Conservation (phyloP, 2,888 invertebrate species). For the Rhagium mordax region DNA sequence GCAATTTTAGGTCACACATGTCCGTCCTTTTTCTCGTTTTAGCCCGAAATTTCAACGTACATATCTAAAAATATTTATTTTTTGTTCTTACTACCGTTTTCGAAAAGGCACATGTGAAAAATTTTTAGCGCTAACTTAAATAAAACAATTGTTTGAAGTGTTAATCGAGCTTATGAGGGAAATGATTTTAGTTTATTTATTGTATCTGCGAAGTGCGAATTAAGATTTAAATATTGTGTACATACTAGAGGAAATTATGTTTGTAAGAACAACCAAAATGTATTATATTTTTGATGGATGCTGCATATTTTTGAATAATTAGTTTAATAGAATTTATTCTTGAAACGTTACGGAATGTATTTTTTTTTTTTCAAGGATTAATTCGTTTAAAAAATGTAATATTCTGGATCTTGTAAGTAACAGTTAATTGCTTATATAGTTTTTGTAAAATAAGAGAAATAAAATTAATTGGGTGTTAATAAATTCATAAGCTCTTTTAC, state of each 20-base stretch:
- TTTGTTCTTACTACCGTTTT: conserved; percentile 4
- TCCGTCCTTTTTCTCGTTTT: conserved; percentile 29
- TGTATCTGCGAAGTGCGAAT: not conserved
- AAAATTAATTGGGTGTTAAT: conserved; percentile 26
- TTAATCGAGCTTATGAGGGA: conserved; percentile 40
- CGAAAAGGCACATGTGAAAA: conserved; percentile 9
- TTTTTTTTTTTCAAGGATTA: conserved; percentile 1
- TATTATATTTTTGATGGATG: conserved; percentile 32
- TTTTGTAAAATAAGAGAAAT: conserved; percentile 22
- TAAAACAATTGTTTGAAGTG: conserved; percentile 19
- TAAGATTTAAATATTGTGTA: conserved; percentile 9
- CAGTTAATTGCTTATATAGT: conserved; percentile 21
- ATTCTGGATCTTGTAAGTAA: conserved; percentile 14
- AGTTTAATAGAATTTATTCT: conserved; percentile 10
- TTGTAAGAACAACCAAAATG: conserved; percentile 12
- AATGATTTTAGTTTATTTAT: conserved; percentile 10
- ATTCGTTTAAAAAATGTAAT: conserved; percentile 3
- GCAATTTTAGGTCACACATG: conserved; percentile 38
- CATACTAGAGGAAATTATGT: conserved; percentile 16
- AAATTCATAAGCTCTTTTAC: conserved; percentile 43
- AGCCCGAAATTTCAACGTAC: conserved; percentile 19
- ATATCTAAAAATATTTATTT: conserved; percentile 27
- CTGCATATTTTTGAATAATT: not conserved
- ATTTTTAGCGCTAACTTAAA: not conserved
- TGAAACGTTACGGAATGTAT: not conserved